Percentiles rank a stretch among this genome's conserved stretches.
Evolutionary conservation across 2,888 invertebrate species (phyloP).

Genomic region (Melikaiella ostensackeni): DNA sequence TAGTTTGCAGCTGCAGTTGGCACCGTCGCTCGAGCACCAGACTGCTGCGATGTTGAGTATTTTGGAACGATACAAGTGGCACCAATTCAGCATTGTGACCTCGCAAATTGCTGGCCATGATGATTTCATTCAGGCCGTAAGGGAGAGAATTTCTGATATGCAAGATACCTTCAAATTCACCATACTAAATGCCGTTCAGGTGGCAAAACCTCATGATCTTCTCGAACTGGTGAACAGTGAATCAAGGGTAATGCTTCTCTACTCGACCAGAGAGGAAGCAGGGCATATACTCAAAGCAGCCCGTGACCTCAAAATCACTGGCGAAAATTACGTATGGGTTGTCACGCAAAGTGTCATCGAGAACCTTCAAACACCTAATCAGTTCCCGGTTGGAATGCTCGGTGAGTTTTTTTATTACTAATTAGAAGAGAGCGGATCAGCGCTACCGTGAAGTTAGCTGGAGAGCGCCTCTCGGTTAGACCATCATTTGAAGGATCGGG

Average conservation of each 20-base stretch:
- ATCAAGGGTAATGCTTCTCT: conserved; percentile 94
- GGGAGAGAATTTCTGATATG: conserved; percentile 91
- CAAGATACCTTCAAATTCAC: conserved; percentile 90
- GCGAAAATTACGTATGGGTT: conserved; percentile 97
- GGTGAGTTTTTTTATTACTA: too few relatives aligned
- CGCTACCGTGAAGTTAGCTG: too few relatives aligned
- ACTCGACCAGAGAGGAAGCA: conserved; percentile 93
- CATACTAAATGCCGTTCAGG: conserved; percentile 90
- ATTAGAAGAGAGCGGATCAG: too few relatives aligned
- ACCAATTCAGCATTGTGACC: conserved; percentile 95
- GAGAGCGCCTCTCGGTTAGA: too few relatives aligned
- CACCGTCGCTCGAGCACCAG: conserved; percentile 97
- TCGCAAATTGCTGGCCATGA: conserved; percentile 96
- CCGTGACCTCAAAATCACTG: conserved; percentile 86
- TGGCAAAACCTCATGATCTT: conserved; percentile 86
- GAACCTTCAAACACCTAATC: conserved; percentile 85
- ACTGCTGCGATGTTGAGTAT: conserved; percentile 97
- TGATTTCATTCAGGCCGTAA: conserved; percentile 95
- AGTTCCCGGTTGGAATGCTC: conserved; percentile 95
- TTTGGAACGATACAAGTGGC: conserved; percentile 97
- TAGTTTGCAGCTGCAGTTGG: conserved; percentile 93
- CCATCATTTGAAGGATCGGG: too few relatives aligned
- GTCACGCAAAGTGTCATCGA: conserved; percentile 96
- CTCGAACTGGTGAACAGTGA: conserved; percentile 92
- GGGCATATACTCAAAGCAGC: conserved; percentile 89